Conservation (phyloP, 2,888 invertebrate species). For the Tricholauxania praeusta region DNA sequence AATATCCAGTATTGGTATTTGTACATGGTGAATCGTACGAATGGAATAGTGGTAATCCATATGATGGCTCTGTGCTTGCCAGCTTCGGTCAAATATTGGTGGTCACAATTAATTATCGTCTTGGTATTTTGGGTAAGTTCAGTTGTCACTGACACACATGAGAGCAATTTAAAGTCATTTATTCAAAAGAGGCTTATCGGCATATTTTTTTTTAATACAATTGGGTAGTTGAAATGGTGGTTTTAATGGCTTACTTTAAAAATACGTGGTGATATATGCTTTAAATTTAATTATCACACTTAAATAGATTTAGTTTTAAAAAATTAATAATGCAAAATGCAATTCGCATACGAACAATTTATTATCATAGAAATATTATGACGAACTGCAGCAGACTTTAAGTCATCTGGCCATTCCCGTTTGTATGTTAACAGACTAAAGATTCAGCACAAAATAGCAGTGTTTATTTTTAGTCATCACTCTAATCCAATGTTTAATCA, state of each 20-base stretch:
- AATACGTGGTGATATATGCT: too few relatives aligned
- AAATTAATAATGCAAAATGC: too few relatives aligned
- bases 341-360: too few relatives aligned
- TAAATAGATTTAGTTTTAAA: too few relatives aligned
- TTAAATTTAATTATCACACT: too few relatives aligned
- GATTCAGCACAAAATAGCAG: not conserved
- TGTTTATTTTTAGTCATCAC: not conserved
- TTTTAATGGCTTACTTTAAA: too few relatives aligned
- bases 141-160: not conserved
- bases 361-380: too few relatives aligned
- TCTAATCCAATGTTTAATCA: conserved; percentile 9
- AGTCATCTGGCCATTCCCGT: not conserved
- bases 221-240: too few relatives aligned
- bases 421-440: not conserved
- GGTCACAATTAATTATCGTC: conserved; percentile 88
- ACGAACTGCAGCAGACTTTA: not conserved
- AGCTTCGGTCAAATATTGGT: conserved; percentile 92
- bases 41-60: conserved; percentile 98
- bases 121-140: conserved; percentile 82
- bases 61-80: conserved; percentile 95
- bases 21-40: conserved; percentile 96
- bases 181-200: too few relatives aligned
- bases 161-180: not conserved
- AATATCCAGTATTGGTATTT: conserved; percentile 92
- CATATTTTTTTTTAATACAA: too few relatives aligned